Evolutionary conservation across 2,888 invertebrate species (phyloP), one percentile per base, ranked within the genome.

Genomic region (Buathra laborator): DNA sequence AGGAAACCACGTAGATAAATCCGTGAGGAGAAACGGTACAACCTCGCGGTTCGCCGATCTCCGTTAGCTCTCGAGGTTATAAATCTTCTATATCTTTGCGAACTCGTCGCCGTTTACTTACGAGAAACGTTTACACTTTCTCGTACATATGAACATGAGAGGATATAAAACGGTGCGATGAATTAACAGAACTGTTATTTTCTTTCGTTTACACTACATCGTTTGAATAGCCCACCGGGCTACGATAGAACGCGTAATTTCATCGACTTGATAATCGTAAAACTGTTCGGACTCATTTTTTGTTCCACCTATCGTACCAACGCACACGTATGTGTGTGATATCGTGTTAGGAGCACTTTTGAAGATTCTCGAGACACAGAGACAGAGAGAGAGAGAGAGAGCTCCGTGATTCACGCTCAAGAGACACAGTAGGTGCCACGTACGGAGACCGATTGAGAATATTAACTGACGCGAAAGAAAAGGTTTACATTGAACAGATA

Each of bases 41-140:
- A 86, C 67, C 81, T 79, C 79, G 84, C 79, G 78, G 78, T 84
- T 79, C 84, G 76, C 79, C 86, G 86, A 86, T 79, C 84, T 71
- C 79, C 75, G 37, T 67, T 48, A 43, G 64, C 53, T 70, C 53
- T 72, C 68, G 66, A 84, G 81, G 84, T 86, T 86, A 84, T 68
- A 62, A 62, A 62, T 62, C 29, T 62, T 62, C 24, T 59, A 24
- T 80, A 75, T 62, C 37, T 37, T 37, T 37, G 37, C 9, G 37
- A 37, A 53, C 64, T 70, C 72, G 29, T 78, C 43, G 9, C 62
- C 74, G 51, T 16, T 68, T 56, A 32, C 66, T 7, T 53, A 24
- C 43, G 72, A 12, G 16, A 32, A 32, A 46, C 5, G 14, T 71
- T 16, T 24, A n/a, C 10, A 56, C 56, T 72, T 6, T 74, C 32